Evolutionary conservation across 2,113 vertebrate species (phyloP).

Genomic region (Athene cunicularia): DNA sequence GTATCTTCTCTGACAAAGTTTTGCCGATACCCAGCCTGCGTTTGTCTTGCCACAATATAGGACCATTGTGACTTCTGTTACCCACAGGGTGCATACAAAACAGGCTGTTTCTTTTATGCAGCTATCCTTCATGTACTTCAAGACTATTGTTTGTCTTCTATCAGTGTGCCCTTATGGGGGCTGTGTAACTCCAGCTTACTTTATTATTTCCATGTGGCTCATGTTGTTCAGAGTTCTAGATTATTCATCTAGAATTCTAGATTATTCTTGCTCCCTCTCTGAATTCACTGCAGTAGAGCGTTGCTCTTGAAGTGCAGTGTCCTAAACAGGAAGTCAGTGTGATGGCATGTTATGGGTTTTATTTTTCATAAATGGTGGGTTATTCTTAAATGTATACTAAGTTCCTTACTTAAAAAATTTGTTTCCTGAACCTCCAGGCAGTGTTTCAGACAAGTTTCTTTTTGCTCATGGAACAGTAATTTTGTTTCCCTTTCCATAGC

Average conservation of each 20-base stretch:
- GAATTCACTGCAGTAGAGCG: not conserved
- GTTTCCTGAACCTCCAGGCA: not conserved
- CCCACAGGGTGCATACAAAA: not conserved
- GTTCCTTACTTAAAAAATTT: not conserved
- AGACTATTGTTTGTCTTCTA: not conserved
- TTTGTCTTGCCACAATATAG: not conserved
- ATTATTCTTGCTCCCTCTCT: not conserved
- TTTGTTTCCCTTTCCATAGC: conserved; percentile 65
- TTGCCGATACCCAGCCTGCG: not conserved
- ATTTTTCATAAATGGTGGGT: not conserved
- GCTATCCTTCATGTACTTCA: not conserved
- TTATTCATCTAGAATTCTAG: too few relatives aligned
- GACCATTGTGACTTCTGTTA: not conserved
- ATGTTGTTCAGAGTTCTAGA: not conserved
- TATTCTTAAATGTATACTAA: not conserved
- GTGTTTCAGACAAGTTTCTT: not conserved
- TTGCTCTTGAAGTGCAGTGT: not conserved
- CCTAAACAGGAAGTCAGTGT: not conserved
- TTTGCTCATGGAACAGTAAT: not conserved
- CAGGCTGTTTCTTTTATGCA: not conserved
- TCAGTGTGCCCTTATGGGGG: not conserved
- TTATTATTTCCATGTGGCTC: not conserved
- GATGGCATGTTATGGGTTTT: not conserved
- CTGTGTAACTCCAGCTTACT: not conserved
- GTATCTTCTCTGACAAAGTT: not conserved